Conservation (phyloP, 2,797 vertebrate species). For the Typhlichthys eigenmanni region DNA sequence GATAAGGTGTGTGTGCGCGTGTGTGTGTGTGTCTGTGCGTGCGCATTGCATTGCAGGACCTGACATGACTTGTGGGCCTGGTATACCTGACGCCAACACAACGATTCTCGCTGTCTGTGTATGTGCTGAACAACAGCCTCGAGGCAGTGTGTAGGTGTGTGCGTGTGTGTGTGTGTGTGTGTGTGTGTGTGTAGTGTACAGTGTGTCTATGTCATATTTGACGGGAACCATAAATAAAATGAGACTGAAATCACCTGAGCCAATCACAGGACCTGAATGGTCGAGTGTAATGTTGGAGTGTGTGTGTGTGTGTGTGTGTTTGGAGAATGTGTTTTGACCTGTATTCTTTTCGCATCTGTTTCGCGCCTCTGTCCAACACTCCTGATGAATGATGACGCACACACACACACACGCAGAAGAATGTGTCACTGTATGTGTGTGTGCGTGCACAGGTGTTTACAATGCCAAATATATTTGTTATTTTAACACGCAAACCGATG, state of each 20-base stretch:
- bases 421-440: slow-evolving; percentile 3
- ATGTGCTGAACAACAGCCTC: slow-evolving; percentile 66
- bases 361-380: slow-evolving; percentile 27
- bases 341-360: slow-evolving; percentile 44
- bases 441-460: neutral
- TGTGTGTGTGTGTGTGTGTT: neutral
- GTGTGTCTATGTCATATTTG: slow-evolving; percentile 69
- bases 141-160: slow-evolving; percentile 42
- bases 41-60: slow-evolving; percentile 57
- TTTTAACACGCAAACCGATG: no score
- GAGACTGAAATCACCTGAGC: slow-evolving; percentile 41
- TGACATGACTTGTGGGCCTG: slow-evolving; percentile 71
- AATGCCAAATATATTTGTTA: no score
- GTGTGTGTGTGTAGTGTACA: slow-evolving; percentile 1
- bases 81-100: slow-evolving; percentile 68
- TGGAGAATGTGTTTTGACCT: slow-evolving; percentile 51
- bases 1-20: slow-evolving; percentile 55
- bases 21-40: slow-evolving; percentile 20
- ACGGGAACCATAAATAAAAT: slow-evolving; percentile 72
- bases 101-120: slow-evolving; percentile 73
- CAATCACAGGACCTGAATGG: slow-evolving; percentile 9
- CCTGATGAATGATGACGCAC: slow-evolving; percentile 27
- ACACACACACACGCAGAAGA: neutral
- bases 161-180: slow-evolving; percentile 20
- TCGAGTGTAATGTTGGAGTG: slow-evolving; percentile 15